Evolutionary conservation across 2,797 vertebrate genomes (phyloP).

Genomic region (Microchirus variegatus): DNA sequence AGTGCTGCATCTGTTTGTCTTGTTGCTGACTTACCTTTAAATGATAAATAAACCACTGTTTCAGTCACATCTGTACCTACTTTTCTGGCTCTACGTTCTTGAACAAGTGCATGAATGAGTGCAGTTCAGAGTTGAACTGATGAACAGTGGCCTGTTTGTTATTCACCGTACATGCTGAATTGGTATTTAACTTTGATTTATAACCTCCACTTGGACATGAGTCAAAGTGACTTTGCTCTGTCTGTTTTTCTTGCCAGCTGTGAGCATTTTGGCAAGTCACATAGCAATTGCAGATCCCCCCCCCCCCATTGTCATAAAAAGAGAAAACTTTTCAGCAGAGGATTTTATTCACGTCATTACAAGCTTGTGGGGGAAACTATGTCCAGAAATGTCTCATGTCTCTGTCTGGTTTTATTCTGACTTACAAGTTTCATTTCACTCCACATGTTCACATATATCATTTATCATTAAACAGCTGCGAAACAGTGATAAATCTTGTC

Average conservation of each 20-base stretch:
- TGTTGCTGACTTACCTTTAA: too few species aligned
- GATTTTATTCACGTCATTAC: constrained; percentile 12
- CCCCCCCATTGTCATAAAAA: constrained; percentile 10
- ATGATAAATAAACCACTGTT: too few species aligned
- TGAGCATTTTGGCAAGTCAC: constrained; percentile 31
- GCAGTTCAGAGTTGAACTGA: constrained; percentile 42
- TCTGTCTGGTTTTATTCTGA: neutral
- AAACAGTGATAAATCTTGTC: too few species aligned
- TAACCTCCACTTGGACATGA: constrained; percentile 35
- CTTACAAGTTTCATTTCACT: too few species aligned
- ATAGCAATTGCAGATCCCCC: constrained; percentile 20
- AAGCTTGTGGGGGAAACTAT: constrained; percentile 10
- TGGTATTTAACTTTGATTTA: constrained; percentile 28
- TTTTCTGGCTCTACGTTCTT: neutral
- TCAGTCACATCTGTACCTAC: too few species aligned
- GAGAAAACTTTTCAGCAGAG: constrained; percentile 21
- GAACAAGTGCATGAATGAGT: constrained; percentile 22
- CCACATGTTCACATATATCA: too few species aligned
- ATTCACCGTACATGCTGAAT: constrained; percentile 20
- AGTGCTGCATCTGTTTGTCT: too few species aligned
- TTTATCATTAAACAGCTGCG: too few species aligned
- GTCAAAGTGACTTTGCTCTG: constrained; percentile 22
- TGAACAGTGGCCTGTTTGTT: constrained; percentile 26
- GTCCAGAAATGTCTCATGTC: neutral
- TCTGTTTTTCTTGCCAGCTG: constrained; percentile 22